These are phyloP conservation scores for Platyura marginata DNA, from an alignment of 1,140 invertebrate genomes.

Conservation along the genomic window DNA sequence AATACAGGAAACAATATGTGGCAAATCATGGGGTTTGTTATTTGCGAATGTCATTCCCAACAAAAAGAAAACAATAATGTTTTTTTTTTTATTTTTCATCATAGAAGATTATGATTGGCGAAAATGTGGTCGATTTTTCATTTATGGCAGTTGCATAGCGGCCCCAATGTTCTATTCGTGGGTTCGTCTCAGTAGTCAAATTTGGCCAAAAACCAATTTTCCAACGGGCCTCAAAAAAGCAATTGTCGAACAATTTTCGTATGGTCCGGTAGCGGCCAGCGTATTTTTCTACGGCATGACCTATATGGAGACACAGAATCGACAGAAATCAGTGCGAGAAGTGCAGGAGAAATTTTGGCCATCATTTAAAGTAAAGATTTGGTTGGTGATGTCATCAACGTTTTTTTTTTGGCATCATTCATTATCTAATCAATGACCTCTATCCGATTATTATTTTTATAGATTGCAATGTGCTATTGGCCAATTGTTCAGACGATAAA, in stretches of 20 bases:
- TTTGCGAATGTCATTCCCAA: not conserved
- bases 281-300: constrained; percentile 70
- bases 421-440: not conserved
- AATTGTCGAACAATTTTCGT: constrained; percentile 60
- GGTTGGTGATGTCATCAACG: not conserved
- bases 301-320: constrained; percentile 49
- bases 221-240: constrained; percentile 44
- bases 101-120: constrained; percentile 30
- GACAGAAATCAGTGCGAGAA: constrained; percentile 45
- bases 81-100: not conserved
- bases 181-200: constrained; percentile 36
- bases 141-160: constrained; percentile 49
- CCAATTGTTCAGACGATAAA: constrained; percentile 66
- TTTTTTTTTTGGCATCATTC: not conserved
- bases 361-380: constrained; percentile 67
- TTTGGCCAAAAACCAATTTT: constrained; percentile 43
- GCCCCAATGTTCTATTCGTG: constrained; percentile 52
- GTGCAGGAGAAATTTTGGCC: constrained; percentile 57
- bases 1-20: constrained; percentile 25
- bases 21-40: constrained; percentile 13
- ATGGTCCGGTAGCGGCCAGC: constrained; percentile 57
- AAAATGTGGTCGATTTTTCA: constrained; percentile 38
- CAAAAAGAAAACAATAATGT: not conserved
- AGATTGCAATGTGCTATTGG: constrained; percentile 67
- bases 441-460: not conserved